Conservation (phyloP, 2,797 vertebrate species). For the Pipistrellus pipistrellus region DNA sequence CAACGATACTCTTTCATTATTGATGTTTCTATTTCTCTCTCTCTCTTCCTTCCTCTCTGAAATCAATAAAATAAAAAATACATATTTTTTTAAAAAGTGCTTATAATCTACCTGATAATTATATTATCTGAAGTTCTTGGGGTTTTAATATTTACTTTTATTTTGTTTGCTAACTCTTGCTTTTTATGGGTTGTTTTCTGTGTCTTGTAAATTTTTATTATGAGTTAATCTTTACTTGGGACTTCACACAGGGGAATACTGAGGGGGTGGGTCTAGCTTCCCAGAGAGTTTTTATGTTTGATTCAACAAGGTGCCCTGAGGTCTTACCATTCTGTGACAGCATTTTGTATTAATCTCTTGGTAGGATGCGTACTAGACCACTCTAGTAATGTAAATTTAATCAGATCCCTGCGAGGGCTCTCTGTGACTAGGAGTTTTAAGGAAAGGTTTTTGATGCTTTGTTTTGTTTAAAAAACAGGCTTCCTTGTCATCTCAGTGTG, state of each 20-base stretch:
- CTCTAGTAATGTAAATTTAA: neutral
- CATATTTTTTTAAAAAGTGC: neutral
- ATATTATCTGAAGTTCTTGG: neutral
- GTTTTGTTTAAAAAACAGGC: neutral
- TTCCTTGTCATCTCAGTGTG: neutral
- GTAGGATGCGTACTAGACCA: neutral
- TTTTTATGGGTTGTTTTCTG: neutral
- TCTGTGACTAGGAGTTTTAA: slow-evolving; percentile 11
- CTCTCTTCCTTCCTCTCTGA: too few species aligned
- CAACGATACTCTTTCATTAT: too few species aligned
- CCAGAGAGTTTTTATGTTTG: neutral
- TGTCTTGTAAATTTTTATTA: slow-evolving; percentile 1
- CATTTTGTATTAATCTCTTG: neutral
- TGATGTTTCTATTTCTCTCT: too few species aligned
- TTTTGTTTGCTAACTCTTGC: neutral
- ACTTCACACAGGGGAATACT: neutral
- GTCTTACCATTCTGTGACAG: neutral
- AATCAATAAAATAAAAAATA: too few species aligned
- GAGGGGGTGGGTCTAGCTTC: neutral
- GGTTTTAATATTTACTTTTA: neutral
- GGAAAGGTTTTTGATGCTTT: neutral
- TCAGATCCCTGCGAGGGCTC: neutral
- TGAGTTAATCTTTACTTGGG: neutral
- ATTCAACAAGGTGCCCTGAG: neutral
- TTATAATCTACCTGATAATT: neutral